Conservation (phyloP, 2,113 vertebrate species). For the Crocuta crocuta region DNA sequence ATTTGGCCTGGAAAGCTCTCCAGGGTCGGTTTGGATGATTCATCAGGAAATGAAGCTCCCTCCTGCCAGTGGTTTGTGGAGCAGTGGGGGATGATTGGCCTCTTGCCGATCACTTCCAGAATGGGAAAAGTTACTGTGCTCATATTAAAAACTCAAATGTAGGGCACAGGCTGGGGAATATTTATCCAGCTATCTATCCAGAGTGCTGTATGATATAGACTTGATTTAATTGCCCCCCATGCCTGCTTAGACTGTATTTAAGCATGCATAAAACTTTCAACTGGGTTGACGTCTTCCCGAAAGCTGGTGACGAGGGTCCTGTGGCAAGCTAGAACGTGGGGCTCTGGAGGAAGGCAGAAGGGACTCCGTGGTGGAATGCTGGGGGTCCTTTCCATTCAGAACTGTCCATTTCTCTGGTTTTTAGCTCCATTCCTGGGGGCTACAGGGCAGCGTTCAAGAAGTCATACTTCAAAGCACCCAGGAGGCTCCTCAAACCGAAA, state of each 20-base stretch:
- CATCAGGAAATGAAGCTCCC: slow-evolving; percentile 63
- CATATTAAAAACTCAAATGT: slow-evolving; percentile 39
- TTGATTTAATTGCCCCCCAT: neutral
- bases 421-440: neutral
- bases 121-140: slow-evolving; percentile 23
- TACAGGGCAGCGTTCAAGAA: slow-evolving; percentile 25
- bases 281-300: neutral
- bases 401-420: neutral
- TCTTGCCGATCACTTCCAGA: neutral
- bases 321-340: neutral
- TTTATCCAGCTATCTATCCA: slow-evolving; percentile 3
- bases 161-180: neutral
- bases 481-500: slow-evolving; percentile 44
- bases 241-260: neutral
- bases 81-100: neutral
- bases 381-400: neutral
- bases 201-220: neutral
- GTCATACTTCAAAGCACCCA: slow-evolving; percentile 35
- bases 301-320: neutral
- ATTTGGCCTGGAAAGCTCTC: neutral
- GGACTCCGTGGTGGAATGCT: neutral
- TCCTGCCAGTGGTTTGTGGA: slow-evolving; percentile 18
- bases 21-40: neutral
- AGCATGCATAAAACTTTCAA: neutral
- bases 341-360: neutral